A percentile compares a stretch with the other conserved stretches of the same genome.
phyloP scores from a whole-genome alignment of 2,888 invertebrate genomes.

The Cheilosia vernalis region DNA sequence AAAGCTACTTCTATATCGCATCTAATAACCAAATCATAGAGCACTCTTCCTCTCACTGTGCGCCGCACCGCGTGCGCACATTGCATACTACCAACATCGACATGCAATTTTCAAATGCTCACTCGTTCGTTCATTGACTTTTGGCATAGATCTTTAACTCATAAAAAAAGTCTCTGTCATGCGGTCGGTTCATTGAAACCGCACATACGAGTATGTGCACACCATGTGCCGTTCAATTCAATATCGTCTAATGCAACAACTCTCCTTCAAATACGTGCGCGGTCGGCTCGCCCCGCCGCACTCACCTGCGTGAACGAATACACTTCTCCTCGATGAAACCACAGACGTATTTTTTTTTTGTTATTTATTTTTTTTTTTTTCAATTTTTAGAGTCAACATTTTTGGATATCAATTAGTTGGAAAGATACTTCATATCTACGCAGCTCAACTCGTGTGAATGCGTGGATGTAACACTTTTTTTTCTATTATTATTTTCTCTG shows the following conservation, averaged over 20 bases:
- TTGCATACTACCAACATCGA: conserved; percentile 5
- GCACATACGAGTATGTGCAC: conserved; percentile 36
- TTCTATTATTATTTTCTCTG: background rate
- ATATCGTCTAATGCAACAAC: conserved; percentile 52
- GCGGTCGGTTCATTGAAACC: conserved; percentile 69
- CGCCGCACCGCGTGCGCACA: background rate
- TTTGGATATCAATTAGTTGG: conserved; percentile 62
- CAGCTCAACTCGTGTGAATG: conserved; percentile 29
- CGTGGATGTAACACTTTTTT: conserved; percentile 55
- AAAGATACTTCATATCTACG: conserved; percentile 12
- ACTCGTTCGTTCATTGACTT: conserved; percentile 70
- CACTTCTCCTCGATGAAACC: conserved; percentile 3
- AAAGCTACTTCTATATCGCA: conserved; percentile 6
- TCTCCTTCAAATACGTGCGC: conserved; percentile 50
- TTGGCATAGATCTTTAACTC: conserved; percentile 72
- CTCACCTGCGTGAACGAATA: conserved; percentile 17
- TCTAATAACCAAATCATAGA: conserved; percentile 13
- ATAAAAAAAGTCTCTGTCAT: conserved; percentile 54
- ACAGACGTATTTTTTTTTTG: background rate
- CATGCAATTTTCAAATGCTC: conserved; percentile 63
- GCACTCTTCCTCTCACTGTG: conserved; percentile 8
- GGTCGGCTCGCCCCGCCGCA: background rate
- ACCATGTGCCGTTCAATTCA: conserved; percentile 36
- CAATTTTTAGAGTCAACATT: conserved; percentile 20
- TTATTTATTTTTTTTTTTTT: background rate